Percentiles rank a stretch among this genome's conserved stretches.
Evolutionary conservation across 2,797 vertebrate species (phyloP).

Genomic region (Diplodus sargus): DNA sequence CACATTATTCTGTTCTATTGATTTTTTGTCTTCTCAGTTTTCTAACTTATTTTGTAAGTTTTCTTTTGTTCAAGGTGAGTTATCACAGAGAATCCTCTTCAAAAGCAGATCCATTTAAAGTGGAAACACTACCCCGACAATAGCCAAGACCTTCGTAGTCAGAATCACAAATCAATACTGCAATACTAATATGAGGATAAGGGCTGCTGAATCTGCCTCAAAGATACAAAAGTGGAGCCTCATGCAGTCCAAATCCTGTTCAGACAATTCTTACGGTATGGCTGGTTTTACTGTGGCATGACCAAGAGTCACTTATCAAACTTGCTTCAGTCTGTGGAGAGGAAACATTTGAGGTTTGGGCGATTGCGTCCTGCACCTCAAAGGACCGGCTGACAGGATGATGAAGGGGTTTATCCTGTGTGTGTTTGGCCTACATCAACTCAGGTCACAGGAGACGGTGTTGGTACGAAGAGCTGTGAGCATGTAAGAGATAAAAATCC

Average conservation of each 20-base stretch:
- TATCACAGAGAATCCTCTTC: neutral
- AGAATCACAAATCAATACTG: constrained; percentile 21
- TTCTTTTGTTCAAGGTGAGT: constrained; percentile 23
- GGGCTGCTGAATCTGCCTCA: neutral
- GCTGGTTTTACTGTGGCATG: constrained; percentile 3
- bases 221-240: neutral
- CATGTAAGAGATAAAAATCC: constrained; percentile 31
- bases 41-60: constrained; percentile 14
- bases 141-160: neutral
- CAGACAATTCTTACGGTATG: neutral
- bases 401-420: constrained; percentile 63
- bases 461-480: constrained; percentile 31
- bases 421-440: constrained; percentile 60
- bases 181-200: neutral
- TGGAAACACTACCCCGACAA: neutral
- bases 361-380: constrained; percentile 43
- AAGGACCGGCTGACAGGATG: constrained; percentile 66
- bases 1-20: constrained; percentile 18
- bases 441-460: constrained; percentile 46
- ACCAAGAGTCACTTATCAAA: constrained; percentile 51
- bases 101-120: neutral
- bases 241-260: neutral
- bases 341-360: constrained; percentile 37
- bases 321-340: constrained; percentile 34
- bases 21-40: constrained; percentile 39